phyloP scores from a whole-genome alignment of 2,113 vertebrate genomes.

The Chaetodon trifascialis region DNA sequence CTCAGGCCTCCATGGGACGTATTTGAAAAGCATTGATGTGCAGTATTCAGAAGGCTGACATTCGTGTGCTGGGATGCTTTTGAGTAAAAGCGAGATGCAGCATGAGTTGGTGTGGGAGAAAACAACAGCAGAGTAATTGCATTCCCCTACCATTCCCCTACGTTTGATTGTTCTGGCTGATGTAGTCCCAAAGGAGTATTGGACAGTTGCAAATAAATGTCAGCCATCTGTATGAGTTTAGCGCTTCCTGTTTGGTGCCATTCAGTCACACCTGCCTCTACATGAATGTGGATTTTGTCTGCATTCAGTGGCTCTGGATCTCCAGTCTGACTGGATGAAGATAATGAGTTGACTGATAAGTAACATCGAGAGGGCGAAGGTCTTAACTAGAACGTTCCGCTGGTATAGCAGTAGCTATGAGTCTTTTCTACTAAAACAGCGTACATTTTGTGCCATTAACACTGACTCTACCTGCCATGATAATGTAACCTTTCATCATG shows the following conservation, averaged over 20 bases:
- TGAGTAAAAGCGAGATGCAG: conserved; percentile 20
- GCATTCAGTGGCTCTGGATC: not conserved
- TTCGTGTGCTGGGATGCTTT: conserved; percentile 23
- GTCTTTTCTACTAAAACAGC: not conserved
- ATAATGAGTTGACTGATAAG: conserved; percentile 11
- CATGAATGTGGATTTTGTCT: conserved; percentile 7
- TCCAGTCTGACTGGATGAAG: conserved; percentile 13
- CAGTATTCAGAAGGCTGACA: conserved; percentile 43
- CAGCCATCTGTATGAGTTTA: conserved; percentile 50
- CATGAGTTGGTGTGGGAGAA: conserved; percentile 28
- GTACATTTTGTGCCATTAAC: not conserved
- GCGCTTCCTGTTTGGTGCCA: not conserved
- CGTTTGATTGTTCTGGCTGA: conserved; percentile 41
- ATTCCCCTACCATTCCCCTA: not conserved
- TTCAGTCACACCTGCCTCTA: conserved; percentile 16
- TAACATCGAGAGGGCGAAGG: not conserved
- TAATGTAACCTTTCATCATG: not conserved
- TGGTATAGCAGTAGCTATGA: not conserved
- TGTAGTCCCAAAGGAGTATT: conserved; percentile 19
- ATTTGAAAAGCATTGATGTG: conserved; percentile 53
- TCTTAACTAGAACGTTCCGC: not conserved
- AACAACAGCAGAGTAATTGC: conserved; percentile 47
- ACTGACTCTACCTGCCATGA: not conserved
- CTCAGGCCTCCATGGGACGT: conserved; percentile 3
- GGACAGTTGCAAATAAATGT: conserved; percentile 49